Conservation (phyloP, 2,113 vertebrate species). For the Probosciger aterrimus region DNA sequence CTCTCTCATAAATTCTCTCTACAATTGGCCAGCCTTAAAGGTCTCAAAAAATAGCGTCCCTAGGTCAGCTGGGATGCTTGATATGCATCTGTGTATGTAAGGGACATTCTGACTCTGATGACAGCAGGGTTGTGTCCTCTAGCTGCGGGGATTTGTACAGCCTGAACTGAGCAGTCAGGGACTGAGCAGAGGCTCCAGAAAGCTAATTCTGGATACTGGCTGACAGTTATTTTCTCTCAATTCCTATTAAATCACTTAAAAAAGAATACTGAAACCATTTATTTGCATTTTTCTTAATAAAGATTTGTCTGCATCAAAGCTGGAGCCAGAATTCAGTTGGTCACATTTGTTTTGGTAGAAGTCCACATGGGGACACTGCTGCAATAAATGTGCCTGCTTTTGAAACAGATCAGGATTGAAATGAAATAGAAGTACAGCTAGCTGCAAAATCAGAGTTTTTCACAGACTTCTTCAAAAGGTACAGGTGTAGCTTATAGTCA, state of each 20-base stretch:
- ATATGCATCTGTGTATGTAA: neutral
- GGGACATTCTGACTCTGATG: neutral
- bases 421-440: neutral
- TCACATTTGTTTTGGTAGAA: slow-evolving; percentile 2
- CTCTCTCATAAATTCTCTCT: neutral
- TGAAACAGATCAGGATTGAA: neutral
- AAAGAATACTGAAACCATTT: neutral
- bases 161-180: neutral
- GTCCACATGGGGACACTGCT: neutral
- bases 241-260: neutral
- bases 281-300: neutral
- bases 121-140: neutral
- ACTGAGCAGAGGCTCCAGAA: neutral
- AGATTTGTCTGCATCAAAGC: neutral
- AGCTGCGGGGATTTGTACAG: neutral
- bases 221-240: neutral
- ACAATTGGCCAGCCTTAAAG: neutral
- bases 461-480: neutral
- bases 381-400: neutral
- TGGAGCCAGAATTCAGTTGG: neutral
- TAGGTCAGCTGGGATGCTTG: neutral
- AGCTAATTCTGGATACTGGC: neutral
- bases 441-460: neutral
- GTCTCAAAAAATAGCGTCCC: neutral
- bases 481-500: neutral